These are phyloP conservation scores for Labeo catla DNA, from an alignment of 2,113 vertebrate species.

Conservation along the genomic window DNA sequence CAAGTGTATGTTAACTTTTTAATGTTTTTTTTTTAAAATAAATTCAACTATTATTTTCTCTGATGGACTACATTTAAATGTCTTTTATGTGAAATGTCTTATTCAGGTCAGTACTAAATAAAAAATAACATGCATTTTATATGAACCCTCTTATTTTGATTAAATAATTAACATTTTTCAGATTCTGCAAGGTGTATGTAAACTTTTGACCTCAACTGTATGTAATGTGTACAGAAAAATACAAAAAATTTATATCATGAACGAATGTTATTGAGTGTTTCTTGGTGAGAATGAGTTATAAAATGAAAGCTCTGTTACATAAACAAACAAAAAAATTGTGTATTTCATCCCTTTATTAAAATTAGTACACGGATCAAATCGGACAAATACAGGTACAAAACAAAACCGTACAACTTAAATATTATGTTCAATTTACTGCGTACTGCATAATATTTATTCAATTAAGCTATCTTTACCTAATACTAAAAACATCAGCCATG, in stretches of 20 bases:
- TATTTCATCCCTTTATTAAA: slow-evolving; percentile 64
- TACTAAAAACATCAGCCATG: slow-evolving; percentile 46
- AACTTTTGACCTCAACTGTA: too few relatives aligned
- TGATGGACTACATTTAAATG: too few relatives aligned
- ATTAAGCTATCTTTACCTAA: slow-evolving; percentile 52
- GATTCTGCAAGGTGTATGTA: too few relatives aligned
- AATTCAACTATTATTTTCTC: too few relatives aligned
- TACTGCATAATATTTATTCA: slow-evolving; percentile 45
- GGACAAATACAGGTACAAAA: slow-evolving; percentile 58
- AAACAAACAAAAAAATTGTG: slow-evolving; percentile 41
- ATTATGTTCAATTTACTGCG: slow-evolving; percentile 49
- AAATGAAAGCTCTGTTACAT: slow-evolving; percentile 6
- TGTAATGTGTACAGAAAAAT: background rate
- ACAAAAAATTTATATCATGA: background rate
- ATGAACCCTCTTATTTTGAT: too few relatives aligned
- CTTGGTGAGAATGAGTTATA: background rate
- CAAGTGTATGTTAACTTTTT: too few relatives aligned
- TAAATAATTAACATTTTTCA: too few relatives aligned
- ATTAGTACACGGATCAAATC: slow-evolving; percentile 56
- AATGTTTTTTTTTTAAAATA: too few relatives aligned
- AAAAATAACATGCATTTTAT: too few relatives aligned
- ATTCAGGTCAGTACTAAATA: too few relatives aligned
- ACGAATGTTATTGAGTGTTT: background rate
- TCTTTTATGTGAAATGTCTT: too few relatives aligned
- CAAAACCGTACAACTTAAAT: slow-evolving; percentile 54